Evolutionary conservation across 2,797 vertebrate species (phyloP), one percentile per base, ranked within the genome.

Genomic region (Esox masquinongy): DNA sequence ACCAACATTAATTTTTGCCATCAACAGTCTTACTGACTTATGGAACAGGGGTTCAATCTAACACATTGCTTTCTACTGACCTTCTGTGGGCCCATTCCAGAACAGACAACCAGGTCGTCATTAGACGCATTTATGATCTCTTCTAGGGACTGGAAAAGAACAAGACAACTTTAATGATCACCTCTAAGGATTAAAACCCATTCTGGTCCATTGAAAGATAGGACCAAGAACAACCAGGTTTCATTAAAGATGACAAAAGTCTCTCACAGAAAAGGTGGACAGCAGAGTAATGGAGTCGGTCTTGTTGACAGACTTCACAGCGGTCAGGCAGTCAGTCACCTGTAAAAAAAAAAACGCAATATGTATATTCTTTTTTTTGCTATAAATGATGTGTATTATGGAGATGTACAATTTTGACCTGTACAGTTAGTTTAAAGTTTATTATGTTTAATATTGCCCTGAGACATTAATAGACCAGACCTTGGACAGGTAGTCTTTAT

Each of bases 81-180:
- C 92, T 98, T 98, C 86, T 97, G 97, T 73, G 96, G 97, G 14
- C 97, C 97, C 6, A 98, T 89, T 24, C 97, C 97, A 0, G 96
- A 96, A 70, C 97, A 98, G 76, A 98, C 92, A 74, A 95, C 93
- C 61, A 98, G 82, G 2, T 97, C 96, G 76, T 97, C 96, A 81
- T 91, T 93, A 0, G 96, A 96, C 0, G 96, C 96, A 2, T 77
- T 90, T 16, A 94, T 93, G 63, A 98, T 90, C 72, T 94, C 94
- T 26, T 94, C 92, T 50, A 98, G 76, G 47, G 96, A 96, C 97
- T 98, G 75, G 16, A 49, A 74, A 68, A 76, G 75, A 73, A 29
- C 29, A 72, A 31, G 29, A 17, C 15, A 7, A 29, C 7, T 51
- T 7, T 12, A 39, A 53, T 50, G 24, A 16, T 6, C 43, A 69